A percentile compares a stretch with the other conserved stretches of the same genome.
Conservation (phyloP, 2,113 vertebrate genomes). For the Boulengeromyrus knoepffleri region DNA sequence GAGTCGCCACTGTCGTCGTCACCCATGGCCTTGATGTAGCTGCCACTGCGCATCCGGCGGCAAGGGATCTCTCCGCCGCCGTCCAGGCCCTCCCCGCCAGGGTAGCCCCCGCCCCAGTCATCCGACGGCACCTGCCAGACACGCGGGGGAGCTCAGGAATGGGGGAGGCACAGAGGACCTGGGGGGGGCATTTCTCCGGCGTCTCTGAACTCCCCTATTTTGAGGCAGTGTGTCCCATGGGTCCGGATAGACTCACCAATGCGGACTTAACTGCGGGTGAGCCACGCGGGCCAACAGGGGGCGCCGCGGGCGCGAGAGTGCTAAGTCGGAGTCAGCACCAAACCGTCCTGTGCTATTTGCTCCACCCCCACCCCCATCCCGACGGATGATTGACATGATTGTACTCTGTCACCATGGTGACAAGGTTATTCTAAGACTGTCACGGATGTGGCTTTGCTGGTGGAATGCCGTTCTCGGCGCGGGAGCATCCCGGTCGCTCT, state of each 20-base stretch:
- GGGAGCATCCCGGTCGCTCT: conserved; percentile 5
- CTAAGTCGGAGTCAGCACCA: conserved; percentile 50
- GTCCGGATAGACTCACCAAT: background rate
- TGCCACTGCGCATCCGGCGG: conserved; percentile 93
- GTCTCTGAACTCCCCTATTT: background rate
- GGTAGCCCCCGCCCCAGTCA: conserved; percentile 83
- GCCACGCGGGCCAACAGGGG: conserved; percentile 50
- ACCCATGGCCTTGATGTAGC: conserved; percentile 99
- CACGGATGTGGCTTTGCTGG: background rate
- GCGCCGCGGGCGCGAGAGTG: conserved; percentile 68
- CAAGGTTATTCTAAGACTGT: background rate
- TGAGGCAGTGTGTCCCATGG: background rate
- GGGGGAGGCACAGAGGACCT: background rate
- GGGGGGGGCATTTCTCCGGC: background rate
- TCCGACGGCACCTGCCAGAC: conserved; percentile 82
- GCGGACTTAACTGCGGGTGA: conserved; percentile 29
- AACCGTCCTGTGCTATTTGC: background rate
- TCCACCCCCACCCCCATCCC: background rate
- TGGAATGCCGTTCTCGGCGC: no score
- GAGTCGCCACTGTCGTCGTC: conserved; percentile 93
- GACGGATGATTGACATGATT: background rate
- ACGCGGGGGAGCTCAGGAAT: background rate
- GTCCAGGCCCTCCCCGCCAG: conserved; percentile 55
- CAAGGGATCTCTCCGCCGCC: conserved; percentile 89
- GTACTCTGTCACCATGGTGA: conserved; percentile 13